Evolutionary conservation across 2,888 invertebrate genomes (phyloP), one percentile per base, ranked within the genome.

Genomic region (Polydrusus tereticollis): DNA sequence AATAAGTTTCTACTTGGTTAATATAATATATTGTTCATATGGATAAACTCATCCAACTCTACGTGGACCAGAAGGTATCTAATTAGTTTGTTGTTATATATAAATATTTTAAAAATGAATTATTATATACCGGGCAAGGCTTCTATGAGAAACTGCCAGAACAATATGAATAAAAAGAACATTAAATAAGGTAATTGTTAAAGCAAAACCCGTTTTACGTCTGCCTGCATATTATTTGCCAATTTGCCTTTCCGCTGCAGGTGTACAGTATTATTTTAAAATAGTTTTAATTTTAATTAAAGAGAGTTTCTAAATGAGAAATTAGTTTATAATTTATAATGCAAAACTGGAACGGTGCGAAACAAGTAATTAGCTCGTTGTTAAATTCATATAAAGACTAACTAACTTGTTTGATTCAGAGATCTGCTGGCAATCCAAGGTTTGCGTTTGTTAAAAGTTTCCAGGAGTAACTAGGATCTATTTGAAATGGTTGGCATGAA

Each of bases 251-350:
- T 55, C 29, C 23, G 52, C 52, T 55, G 29, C 52, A 55, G 52
- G 52, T 55, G 52, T 29, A 29, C 10, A 29, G 10, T 55, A 18
- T 29, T 55, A 29, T 55, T 29, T 55, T 55, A 29, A 55, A 55
- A 55, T 55, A 29, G 18, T 55, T 55, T 55, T 55, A 26, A 55
- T 55, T 16, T 55, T 55, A 55, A 55, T 55, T 55, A 55, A 55
- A 29, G 52, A 16, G 18, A 29, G 52, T 29, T 55, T 33, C 52
- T 29, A 55, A 55, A 55, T 55, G 52, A 55, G 52, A 55, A 50
- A 55, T 55, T 55, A 55, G 52, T 55, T 55, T 55, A 55, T 29
- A 55, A 55, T 29, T 55, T 55, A 55, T 55, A 55, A 55, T 29
- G 52, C 29, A 29, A 55, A 55, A 29, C 29, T 1, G 16, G 29